Conservation (phyloP, 2,888 invertebrate genomes). For the Hetaerina titia region DNA sequence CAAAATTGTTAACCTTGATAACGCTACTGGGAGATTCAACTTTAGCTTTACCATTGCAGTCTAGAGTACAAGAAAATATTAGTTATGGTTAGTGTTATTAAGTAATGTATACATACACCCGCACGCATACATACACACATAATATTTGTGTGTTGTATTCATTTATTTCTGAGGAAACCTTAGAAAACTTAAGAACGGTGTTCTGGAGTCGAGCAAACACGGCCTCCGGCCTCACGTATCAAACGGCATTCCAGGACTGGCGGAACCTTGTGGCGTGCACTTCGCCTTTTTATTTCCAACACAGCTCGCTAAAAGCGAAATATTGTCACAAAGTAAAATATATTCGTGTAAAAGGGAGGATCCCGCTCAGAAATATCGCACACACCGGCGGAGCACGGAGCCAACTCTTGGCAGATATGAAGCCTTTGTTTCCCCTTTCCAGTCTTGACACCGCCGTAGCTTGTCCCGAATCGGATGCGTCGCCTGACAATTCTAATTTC, state of each 20-base stretch:
- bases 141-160: too few species aligned
- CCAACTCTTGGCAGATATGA: background rate
- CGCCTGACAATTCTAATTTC: conserved; percentile 2
- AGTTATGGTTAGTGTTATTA: too few species aligned
- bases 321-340: background rate
- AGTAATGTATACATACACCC: too few species aligned
- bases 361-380: too few species aligned
- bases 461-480: background rate
- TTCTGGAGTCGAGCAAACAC: too few species aligned
- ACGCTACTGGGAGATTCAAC: too few species aligned
- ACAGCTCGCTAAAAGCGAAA: background rate
- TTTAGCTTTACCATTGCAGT: too few species aligned
- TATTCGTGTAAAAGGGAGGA: background rate
- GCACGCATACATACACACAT: too few species aligned
- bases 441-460: background rate
- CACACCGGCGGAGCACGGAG: background rate
- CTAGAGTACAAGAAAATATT: too few species aligned
- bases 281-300: background rate
- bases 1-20: too few species aligned
- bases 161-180: too few species aligned
- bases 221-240: background rate
- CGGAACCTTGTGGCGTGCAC: background rate
- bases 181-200: too few species aligned
- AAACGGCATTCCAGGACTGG: background rate
- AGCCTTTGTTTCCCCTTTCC: background rate